A percentile compares a stretch with the other conserved stretches of the same genome.
These are phyloP conservation scores for Mylabris sibirica DNA, from an alignment of 2,888 invertebrate genomes.

Conservation along the genomic window DNA sequence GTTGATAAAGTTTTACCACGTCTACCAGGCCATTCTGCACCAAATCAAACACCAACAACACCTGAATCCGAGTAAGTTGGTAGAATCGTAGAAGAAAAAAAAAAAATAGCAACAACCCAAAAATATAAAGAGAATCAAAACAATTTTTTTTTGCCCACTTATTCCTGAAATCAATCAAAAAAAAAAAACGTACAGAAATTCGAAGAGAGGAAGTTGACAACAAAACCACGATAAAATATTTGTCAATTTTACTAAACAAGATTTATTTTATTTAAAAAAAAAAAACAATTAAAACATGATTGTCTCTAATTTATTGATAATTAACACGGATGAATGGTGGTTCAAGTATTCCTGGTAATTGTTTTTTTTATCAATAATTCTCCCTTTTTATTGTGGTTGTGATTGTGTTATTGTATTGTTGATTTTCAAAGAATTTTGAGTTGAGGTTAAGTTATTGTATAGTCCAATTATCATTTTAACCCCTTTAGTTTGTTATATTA, in stretches of 20 bases:
- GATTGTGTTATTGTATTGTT: conserved; percentile 23
- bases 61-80: conserved; percentile 75
- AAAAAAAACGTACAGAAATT: too few species aligned
- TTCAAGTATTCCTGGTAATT: conserved; percentile 54
- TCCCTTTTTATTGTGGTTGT: conserved; percentile 16
- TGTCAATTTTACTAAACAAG: conserved; percentile 22
- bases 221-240: conserved; percentile 37
- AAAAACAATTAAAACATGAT: conserved; percentile 44
- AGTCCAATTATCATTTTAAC: neutral
- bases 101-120: too few species aligned
- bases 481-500: neutral
- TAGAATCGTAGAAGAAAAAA: conserved; percentile 10
- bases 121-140: neutral
- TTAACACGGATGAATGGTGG: conserved; percentile 51
- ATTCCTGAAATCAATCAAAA: too few species aligned
- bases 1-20: conserved; percentile 71
- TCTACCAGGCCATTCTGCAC: conserved; percentile 66
- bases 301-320: conserved; percentile 47
- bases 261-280: too few species aligned
- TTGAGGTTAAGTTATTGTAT: conserved; percentile 24
- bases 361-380: conserved; percentile 24
- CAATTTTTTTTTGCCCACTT: neutral
- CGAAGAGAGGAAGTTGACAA: conserved; percentile 1
- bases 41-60: conserved; percentile 70
- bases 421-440: too few species aligned